Percentiles rank a stretch among this genome's conserved stretches.
Evolutionary conservation across 1,140 invertebrate species (phyloP).

Genomic region (Sitodiplosis mosellana): DNA sequence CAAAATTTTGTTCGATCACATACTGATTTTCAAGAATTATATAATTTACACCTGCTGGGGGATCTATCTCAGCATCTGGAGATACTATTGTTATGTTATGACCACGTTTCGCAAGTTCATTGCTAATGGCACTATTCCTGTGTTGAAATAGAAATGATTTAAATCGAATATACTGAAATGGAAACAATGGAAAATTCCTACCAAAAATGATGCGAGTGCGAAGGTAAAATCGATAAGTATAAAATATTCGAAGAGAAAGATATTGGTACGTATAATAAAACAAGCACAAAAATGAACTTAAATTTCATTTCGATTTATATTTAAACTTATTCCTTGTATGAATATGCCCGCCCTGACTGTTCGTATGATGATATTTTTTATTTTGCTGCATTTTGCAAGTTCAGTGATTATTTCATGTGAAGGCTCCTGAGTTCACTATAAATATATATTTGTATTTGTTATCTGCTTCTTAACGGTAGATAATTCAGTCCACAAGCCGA

Average conservation of each 20-base stretch:
- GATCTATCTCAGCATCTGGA: slow-evolving; percentile 6
- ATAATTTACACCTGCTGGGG: not conserved
- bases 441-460: no score
- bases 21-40: not conserved
- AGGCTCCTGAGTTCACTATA: no score
- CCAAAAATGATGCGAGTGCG: not conserved
- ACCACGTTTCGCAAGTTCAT: slow-evolving; percentile 30
- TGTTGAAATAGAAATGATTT: not conserved
- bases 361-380: no score
- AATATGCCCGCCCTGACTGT: no score
- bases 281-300: not conserved
- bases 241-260: not conserved
- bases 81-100: slow-evolving; percentile 37
- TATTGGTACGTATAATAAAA: not conserved
- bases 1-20: no score
- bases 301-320: not conserved
- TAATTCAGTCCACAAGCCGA: no score
- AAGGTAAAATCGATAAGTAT: not conserved
- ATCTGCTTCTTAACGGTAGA: no score
- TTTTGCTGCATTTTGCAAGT: no score
- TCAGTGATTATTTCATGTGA: no score
- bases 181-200: not conserved
- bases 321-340: no score
- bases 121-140: slow-evolving; percentile 22
- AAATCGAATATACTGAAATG: no score